Base-by-base conservation (phyloP, 2,888 invertebrate species). In the Drosophila atroscutellata region DNA sequence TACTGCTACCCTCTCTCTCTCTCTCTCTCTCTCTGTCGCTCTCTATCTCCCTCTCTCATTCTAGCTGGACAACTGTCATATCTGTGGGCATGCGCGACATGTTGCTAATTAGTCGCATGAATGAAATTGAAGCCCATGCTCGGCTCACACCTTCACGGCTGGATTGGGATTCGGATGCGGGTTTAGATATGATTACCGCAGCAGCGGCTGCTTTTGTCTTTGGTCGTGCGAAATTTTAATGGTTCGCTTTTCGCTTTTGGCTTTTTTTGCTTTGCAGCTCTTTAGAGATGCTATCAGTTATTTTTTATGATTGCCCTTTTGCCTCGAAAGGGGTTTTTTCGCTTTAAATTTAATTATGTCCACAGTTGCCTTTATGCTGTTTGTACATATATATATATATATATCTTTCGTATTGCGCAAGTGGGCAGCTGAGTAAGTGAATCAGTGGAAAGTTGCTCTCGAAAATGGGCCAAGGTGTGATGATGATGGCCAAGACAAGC, bases 21-120 rank as follows among this genome's bases (percentile, higher is more conserved):
- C 37, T 3, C 18, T 15, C 8, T 7, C 15, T 32, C 24, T 2
- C 24, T 37, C 42, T 26, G 11, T 34, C 0, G 2, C 45, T 37
- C 3, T 37, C 18, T 30, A 20, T 30, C 11, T 56, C 0, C 6
- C 57, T 51, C 28, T 28, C 28, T 57, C 56, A 37, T 61, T 69
- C 54, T 49, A 62, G 30, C 59, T 61, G 49, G 24, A 42, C 58
- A 75, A 51, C 74, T 77, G 80, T 80, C 79, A 81, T 80, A 77
- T 81, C 83, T 81, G 69, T 79, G 90, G 81, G 90, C 91, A 91
- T 90, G 91, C 89, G 91, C 91, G 89, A 91, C 91, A 90, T 45
- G 88, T 70, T 87, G 90, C 91, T 92, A 92, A 92, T 92, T 92
- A 92, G 90, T 76, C 86, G 92, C 89, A 90, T 92, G 91, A 92